Percentiles rank a stretch among this genome's conserved stretches.
Conservation (phyloP, 2,113 vertebrate species). For the Erythrolamprus reginae region DNA sequence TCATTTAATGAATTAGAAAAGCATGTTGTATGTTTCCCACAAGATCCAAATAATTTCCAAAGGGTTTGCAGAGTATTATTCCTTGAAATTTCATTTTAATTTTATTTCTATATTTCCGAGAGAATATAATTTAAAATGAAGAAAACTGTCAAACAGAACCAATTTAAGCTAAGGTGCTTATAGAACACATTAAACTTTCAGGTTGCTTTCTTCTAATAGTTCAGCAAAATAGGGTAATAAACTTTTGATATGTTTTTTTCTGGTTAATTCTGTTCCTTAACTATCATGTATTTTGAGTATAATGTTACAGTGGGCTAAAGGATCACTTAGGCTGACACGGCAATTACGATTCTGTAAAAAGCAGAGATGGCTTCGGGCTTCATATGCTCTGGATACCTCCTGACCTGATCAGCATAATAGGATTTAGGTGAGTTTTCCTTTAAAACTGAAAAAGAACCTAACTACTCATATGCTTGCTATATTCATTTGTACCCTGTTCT, state of each 20-base stretch:
- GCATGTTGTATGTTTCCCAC: neutral
- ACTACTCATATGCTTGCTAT: neutral
- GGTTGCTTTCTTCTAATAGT: neutral
- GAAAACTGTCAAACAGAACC: neutral
- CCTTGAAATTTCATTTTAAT: neutral
- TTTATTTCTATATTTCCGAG: neutral
- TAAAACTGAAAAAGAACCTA: neutral
- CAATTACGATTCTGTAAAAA: neutral
- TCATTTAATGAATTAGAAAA: neutral
- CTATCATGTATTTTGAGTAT: neutral
- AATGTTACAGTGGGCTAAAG: neutral
- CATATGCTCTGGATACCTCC: neutral
- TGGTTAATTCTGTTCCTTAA: neutral
- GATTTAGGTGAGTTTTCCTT: neutral
- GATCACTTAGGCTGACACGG: neutral
- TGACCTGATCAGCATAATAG: neutral
- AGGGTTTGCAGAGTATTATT: neutral
- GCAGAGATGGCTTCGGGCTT: neutral
- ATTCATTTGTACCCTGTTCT: neutral
- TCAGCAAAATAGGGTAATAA: neutral
- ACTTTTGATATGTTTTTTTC: neutral
- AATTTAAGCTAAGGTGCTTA: neutral
- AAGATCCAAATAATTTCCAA: neutral
- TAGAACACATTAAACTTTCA: neutral
- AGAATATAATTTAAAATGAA: neutral